phyloP scores from a whole-genome alignment of 2,797 vertebrate genomes.

The Poecilia velifera region DNA sequence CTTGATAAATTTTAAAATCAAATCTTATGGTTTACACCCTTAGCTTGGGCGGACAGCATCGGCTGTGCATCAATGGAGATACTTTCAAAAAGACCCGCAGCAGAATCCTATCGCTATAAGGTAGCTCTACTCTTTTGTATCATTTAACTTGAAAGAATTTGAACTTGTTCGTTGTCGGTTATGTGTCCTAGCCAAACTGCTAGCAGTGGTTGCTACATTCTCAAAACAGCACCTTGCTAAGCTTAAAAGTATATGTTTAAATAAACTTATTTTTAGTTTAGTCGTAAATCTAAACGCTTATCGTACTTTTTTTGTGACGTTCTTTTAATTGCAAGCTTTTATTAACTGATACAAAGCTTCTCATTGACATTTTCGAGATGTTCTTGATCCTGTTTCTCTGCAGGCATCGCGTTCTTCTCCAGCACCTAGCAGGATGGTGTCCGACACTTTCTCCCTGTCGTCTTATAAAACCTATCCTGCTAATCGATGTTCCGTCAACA shows the following conservation, averaged over 20 bases:
- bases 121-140: constrained; percentile 32
- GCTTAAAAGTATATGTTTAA: background rate
- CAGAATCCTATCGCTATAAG: constrained; percentile 43
- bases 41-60: constrained; percentile 6
- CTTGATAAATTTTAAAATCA: background rate
- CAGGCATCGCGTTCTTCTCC: constrained; percentile 48
- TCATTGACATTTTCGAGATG: background rate
- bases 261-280: background rate
- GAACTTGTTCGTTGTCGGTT: background rate
- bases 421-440: constrained; percentile 44
- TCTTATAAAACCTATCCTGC: constrained; percentile 87
- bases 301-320: background rate
- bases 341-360: background rate
- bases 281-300: background rate
- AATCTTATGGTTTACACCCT: background rate
- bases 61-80: constrained; percentile 65
- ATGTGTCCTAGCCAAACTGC: background rate
- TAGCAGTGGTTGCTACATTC: constrained; percentile 42
- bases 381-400: constrained; percentile 14
- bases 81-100: constrained; percentile 54
- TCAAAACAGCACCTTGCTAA: constrained; percentile 26
- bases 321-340: background rate
- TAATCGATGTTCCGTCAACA: constrained; percentile 85
- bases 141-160: background rate
- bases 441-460: constrained; percentile 80